These are phyloP conservation scores for Molanna angustata DNA, from an alignment of 2,888 invertebrate species.

Conservation along the genomic window DNA sequence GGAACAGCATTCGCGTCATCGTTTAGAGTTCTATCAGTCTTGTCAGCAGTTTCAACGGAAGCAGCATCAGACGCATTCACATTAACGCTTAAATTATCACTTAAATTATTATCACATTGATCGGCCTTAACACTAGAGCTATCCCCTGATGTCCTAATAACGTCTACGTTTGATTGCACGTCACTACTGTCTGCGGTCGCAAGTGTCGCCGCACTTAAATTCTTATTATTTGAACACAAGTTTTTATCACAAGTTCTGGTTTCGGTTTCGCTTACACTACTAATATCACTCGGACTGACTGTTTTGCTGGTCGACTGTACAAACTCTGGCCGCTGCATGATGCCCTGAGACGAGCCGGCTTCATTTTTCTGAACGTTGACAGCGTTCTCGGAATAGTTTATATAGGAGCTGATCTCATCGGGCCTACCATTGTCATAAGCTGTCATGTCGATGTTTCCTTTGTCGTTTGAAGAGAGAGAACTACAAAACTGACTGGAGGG, in stretches of 20 bases:
- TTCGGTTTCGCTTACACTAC: constrained; percentile 22
- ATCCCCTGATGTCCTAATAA: constrained; percentile 32
- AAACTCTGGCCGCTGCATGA: constrained; percentile 29
- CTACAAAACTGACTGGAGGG: constrained; percentile 14
- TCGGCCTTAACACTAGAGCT: constrained; percentile 28
- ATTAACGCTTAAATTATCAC: constrained; percentile 13
- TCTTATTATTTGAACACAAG: constrained; percentile 23
- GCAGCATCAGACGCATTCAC: too few relatives aligned
- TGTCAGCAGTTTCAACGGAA: not conserved
- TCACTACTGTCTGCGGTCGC: constrained; percentile 1
- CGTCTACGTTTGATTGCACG: constrained; percentile 25
- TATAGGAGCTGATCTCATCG: constrained; percentile 37
- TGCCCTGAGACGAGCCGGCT: constrained; percentile 43
- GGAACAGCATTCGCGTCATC: not conserved
- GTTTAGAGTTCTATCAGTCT: not conserved
- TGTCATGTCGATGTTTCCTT: constrained; percentile 8
- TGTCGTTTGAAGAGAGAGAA: constrained; percentile 17
- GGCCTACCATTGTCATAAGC: constrained; percentile 7
- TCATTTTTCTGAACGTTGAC: constrained; percentile 44
- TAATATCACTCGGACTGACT: constrained; percentile 23
- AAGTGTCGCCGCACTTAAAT: constrained; percentile 4
- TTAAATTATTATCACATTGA: constrained; percentile 36
- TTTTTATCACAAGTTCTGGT: constrained; percentile 24
- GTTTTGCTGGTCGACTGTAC: constrained; percentile 1
- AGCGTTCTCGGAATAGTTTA: constrained; percentile 43